These are phyloP conservation scores for Ganaspis sp. DNA, from an alignment of 1,140 invertebrate species.

Conservation along the genomic window DNA sequence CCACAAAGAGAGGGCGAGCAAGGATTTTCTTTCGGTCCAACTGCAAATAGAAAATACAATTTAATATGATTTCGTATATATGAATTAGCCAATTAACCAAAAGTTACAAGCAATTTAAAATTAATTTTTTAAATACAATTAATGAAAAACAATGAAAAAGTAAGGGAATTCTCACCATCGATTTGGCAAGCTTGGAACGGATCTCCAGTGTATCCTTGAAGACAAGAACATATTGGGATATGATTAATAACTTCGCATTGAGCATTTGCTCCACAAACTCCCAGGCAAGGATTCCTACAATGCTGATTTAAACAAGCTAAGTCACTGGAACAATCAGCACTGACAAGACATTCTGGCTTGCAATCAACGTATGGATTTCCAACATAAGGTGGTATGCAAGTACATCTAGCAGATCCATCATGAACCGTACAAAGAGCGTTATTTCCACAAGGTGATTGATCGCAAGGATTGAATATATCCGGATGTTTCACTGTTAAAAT, in stretches of 20 bases:
- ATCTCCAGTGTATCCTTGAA: conserved; percentile 86
- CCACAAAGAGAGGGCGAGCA: conserved; percentile 90
- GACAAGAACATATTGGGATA: conserved; percentile 87
- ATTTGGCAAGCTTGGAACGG: conserved; percentile 86
- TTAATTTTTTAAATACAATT: too few relatives aligned
- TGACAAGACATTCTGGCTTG: conserved; percentile 87
- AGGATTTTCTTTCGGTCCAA: conserved; percentile 77
- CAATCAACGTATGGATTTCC: conserved; percentile 88
- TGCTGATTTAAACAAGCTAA: conserved; percentile 89
- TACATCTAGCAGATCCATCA: conserved; percentile 83
- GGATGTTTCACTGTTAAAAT: conserved; percentile 59
- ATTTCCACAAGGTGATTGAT: conserved; percentile 88
- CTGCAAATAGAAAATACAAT: too few relatives aligned
- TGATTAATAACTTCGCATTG: conserved; percentile 88
- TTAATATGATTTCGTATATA: too few relatives aligned
- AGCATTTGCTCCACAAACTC: conserved; percentile 87
- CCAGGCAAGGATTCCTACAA: conserved; percentile 90
- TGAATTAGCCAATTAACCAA: too few relatives aligned
- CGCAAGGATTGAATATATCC: conserved; percentile 81
- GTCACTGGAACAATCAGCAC: conserved; percentile 87
- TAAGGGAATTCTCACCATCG: conserved; percentile 58
- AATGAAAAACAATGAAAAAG: neutral
- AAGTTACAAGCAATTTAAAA: too few relatives aligned
- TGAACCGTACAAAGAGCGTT: conserved; percentile 86
- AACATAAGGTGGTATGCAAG: conserved; percentile 90